Conservation (phyloP, 2,888 invertebrate species). For the Xylocampa areola region DNA sequence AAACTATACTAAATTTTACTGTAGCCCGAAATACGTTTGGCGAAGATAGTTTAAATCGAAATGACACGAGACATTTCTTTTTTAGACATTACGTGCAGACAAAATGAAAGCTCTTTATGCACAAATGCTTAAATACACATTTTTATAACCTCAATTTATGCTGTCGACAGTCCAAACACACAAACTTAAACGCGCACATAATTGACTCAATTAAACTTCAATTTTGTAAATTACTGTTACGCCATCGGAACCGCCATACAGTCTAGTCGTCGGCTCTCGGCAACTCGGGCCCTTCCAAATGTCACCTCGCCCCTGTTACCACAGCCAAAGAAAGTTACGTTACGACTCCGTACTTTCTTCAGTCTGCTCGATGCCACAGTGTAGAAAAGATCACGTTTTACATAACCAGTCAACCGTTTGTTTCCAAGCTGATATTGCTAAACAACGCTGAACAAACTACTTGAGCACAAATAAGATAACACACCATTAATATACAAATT, state of each 20-base stretch:
- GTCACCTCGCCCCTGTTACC: constrained; percentile 30
- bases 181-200: constrained; percentile 1
- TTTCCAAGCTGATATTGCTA: constrained; percentile 26
- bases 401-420: constrained; percentile 40
- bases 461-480: constrained; percentile 23
- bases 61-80: not conserved
- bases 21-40: not conserved
- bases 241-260: constrained; percentile 23
- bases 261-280: constrained; percentile 19
- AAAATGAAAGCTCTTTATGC: not conserved
- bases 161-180: not conserved
- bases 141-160: not conserved
- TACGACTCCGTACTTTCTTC: constrained; percentile 48
- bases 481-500: constrained; percentile 23
- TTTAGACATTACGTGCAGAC: not conserved
- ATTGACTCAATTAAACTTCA: constrained; percentile 16
- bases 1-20: constrained; percentile 10
- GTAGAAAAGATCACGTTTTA: constrained; percentile 42
- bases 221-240: constrained; percentile 33
- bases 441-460: constrained; percentile 13
- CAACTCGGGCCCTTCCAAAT: constrained; percentile 14
- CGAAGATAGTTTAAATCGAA: not conserved
- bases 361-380: constrained; percentile 20
- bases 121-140: no score
- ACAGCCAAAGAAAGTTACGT: constrained; percentile 45